These are phyloP conservation scores for Heliocidaris tuberculata DNA, from an alignment of 35 echinoderm and acorn worm species.

Conservation along the genomic window DNA sequence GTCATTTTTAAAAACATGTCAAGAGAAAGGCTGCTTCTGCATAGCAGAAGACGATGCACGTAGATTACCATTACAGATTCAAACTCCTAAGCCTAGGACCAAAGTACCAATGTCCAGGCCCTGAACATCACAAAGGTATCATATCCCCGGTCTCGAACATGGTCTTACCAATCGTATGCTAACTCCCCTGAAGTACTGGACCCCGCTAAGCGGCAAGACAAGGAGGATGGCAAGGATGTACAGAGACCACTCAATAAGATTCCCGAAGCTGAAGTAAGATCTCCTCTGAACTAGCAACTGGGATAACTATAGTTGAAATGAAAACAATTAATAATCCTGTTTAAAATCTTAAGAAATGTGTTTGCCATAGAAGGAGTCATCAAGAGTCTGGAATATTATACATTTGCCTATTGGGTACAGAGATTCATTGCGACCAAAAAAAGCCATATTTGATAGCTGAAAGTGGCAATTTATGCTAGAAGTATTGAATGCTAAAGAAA, in stretches of 20 bases:
- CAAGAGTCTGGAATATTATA: neutral
- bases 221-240: conserved; percentile 78
- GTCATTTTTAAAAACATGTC: neutral
- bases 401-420: neutral
- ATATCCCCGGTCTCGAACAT: neutral
- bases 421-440: neutral
- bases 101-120: neutral
- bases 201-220: conserved; percentile 62
- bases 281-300: conserved; percentile 74
- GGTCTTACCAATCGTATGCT: conserved; percentile 51
- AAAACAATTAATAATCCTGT: neutral
- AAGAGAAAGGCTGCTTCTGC: neutral
- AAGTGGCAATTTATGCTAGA: neutral
- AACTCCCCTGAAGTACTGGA: conserved; percentile 46
- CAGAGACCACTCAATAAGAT: conserved; percentile 77
- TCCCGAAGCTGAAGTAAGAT: conserved; percentile 70
- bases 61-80: neutral
- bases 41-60: neutral
- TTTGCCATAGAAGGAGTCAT: neutral
- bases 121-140: neutral
- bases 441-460: neutral
- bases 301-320: conserved; percentile 54
- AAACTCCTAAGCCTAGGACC: neutral
- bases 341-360: neutral
- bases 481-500: neutral